These are phyloP conservation scores for Acromyrmex charruanus DNA, from an alignment of 1,140 invertebrate genomes.

Conservation along the genomic window DNA sequence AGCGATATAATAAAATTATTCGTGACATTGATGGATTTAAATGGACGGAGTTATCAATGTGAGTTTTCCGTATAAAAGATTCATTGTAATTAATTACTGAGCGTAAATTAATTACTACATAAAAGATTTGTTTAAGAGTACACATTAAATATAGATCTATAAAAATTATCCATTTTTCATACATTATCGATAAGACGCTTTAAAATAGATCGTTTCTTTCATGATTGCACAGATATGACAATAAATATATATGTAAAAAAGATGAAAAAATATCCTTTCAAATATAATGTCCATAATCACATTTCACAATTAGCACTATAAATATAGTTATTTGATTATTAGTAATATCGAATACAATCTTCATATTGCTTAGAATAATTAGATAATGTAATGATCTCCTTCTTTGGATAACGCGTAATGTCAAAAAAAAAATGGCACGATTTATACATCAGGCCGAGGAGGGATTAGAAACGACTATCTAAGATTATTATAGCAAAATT, in stretches of 20 bases:
- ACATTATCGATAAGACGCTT: conserved; percentile 2
- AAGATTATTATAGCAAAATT: conserved; percentile 13
- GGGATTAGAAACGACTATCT: conserved; percentile 8
- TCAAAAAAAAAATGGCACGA: conserved; percentile 13
- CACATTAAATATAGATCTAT: conserved; percentile 36
- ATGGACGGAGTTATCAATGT: conserved; percentile 57
- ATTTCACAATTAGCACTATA: neutral
- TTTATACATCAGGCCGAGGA: neutral
- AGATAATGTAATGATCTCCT: neutral
- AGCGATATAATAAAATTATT: conserved; percentile 33
- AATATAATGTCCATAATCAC: neutral
- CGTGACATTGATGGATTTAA: conserved; percentile 4
- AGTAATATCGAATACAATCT: conserved; percentile 21
- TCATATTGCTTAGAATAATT: conserved; percentile 11
- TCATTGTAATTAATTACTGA: conserved; percentile 3
- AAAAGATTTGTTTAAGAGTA: neutral
- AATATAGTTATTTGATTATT: neutral
- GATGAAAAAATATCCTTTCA: neutral
- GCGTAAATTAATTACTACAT: neutral
- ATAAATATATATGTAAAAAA: conserved; percentile 3
- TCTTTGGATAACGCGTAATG: conserved; percentile 43
- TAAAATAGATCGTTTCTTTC: conserved; percentile 20
- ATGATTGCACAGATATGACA: conserved; percentile 45
- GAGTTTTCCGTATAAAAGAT: neutral
- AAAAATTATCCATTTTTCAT: conserved; percentile 33